Evolutionary conservation across 2,797 vertebrate genomes (phyloP), one percentile per base, ranked within the genome.

Genomic region (Catharus ustulatus): DNA sequence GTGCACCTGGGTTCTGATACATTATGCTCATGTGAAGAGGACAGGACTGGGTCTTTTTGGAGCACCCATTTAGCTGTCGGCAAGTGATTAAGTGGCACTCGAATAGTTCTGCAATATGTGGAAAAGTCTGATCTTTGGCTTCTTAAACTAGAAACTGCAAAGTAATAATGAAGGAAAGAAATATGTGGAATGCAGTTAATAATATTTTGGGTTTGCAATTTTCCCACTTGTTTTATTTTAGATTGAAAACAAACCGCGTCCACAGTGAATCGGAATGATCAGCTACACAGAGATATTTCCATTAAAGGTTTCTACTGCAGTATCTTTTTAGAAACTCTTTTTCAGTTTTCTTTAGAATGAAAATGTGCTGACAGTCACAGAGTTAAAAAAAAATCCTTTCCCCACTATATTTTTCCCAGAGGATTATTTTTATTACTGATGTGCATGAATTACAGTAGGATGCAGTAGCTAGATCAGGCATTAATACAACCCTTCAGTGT

Each of bases 21-120:
- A 64, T 94, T 85, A 91, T 69, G 66, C 78, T 94, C 14, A 6
- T 87, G 80, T 96, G 95, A 94, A 94, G 91, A 96, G 85, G 77
- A 90, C 55, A 93, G 71, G 85, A 57, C 95, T 73, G 63, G 73
- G 69, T 92, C 94, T 81, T 93, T 86, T 46, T 91, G 80, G 89
- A 94, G 91, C 87, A 61, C 87, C 90, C 77, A 76, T 88, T 96
- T 95, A 91, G 85, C 59, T 94, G 94, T 84, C 3, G 18, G 74
- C 76, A 93, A 93, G 87, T 96, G 96, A 96, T 96, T 95, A 95
- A 95, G 92, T 84, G 76, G 87, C 76, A 73, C 96, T 96, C 42
- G 59, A 94, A 62, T 52, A 27, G 48, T 84, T 88, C 74, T 94
- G 79, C 80, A 84, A 63, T 74, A 82, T 18, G 63, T 79, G 67